Base-by-base conservation (phyloP, 2,797 vertebrate genomes). In the Loris lydekkerianus region DNA sequence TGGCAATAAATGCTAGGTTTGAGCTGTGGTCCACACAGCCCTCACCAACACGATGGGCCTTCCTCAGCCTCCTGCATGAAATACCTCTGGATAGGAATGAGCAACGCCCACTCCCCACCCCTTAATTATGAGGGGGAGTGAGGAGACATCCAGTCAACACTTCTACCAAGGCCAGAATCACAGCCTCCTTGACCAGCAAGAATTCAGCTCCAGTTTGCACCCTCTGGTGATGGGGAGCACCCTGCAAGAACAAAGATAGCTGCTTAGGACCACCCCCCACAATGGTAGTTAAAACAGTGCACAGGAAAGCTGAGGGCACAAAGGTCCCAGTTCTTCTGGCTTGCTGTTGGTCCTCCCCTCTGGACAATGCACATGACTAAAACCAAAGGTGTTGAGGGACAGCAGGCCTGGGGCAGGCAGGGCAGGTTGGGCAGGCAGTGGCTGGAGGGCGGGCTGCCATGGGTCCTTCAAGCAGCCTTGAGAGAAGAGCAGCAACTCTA, bases 401-500 rank as follows among this genome's bases (percentile, higher is more conserved):
- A 11, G 56, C 21, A 65, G 78, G 37, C 67, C n/a, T 1, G 1
- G 53, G 72, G 31, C 5, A 10, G 61, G 10, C 34, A 23, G 70
- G 27, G 21, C 37, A 86, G 23, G 84, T 2, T 37, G 37, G 40
- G 23, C 10, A 84, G 60, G 56, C 61, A 40, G 65, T 5, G 14
- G 84, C 72, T 40, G 78, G 85, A 77, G 49, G 49, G 17, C 70
- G 25, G 60, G 77, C 60, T 46, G 88, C 43, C 40, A 18, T 0
- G 20, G 67, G 80, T 40, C 75, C 86, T 89, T 93, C 90, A 90
- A 93, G 93, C 56, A 77, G 85, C 82, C 72, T 20, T 18, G 37
- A 77, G 43, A 49, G 7, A 84, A 84, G 34, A 46, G 25, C 60
- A 60, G 86, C 46, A 69, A 67, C 67, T 93, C 78, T 29, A 43